Evolutionary conservation across 1,140 invertebrate species (phyloP).

Genomic region (Diploscapter pachys): DNA sequence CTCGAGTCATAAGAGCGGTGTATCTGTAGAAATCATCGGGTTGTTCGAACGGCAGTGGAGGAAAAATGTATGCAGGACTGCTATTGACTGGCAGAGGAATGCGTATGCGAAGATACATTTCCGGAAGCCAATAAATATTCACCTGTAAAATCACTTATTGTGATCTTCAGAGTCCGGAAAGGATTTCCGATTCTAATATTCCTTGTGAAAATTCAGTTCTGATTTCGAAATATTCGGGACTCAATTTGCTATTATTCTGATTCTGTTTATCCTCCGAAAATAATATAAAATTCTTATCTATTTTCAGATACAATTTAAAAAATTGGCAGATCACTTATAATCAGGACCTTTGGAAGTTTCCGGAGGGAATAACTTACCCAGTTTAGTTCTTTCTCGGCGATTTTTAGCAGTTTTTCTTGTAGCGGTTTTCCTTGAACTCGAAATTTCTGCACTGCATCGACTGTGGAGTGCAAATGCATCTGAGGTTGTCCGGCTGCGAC

Average conservation of each 20-base stretch:
- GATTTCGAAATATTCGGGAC: too few relatives aligned
- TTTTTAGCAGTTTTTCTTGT: conserved; percentile 76
- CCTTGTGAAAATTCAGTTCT: too few relatives aligned
- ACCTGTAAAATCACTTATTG: conserved; percentile 67
- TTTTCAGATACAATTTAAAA: too few relatives aligned
- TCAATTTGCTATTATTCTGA: too few relatives aligned
- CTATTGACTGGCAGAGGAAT: conserved; percentile 88
- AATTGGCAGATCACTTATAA: too few relatives aligned
- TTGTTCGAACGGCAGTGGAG: conserved; percentile 73
- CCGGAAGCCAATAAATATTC: conserved; percentile 91
- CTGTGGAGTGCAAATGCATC: conserved; percentile 12
- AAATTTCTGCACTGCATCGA: conserved; percentile 43
- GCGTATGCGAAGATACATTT: conserved; percentile 90
- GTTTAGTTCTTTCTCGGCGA: conserved; percentile 77
- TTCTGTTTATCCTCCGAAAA: too few relatives aligned
- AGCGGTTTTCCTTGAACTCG: conserved; percentile 75
- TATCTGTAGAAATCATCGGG: conserved; percentile 66
- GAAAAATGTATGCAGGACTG: conserved; percentile 92
- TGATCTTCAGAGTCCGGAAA: neutral
- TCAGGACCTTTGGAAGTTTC: too few relatives aligned
- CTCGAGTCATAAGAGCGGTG: conserved; percentile 78
- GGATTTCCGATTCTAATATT: too few relatives aligned
- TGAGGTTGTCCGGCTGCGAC: conserved; percentile 67
- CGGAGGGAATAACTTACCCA: conserved; percentile 73
- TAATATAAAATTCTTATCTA: too few relatives aligned